Percentiles rank a stretch among this genome's conserved stretches.
Conservation (phyloP, 92 coral and sea anemone species). For the Umimayanthus kanabou region DNA sequence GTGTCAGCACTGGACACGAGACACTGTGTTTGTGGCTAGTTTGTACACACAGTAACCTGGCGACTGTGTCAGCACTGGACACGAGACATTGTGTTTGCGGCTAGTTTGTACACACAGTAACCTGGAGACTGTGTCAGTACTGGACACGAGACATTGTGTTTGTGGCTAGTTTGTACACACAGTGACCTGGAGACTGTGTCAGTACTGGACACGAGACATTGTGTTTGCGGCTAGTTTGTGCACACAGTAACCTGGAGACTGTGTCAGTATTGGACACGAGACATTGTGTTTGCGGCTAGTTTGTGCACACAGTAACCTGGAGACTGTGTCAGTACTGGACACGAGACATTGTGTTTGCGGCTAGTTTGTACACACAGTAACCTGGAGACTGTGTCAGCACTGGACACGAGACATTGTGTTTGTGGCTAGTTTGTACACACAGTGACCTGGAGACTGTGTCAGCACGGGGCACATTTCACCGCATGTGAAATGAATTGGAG, state of each 20-base stretch:
- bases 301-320: slow-evolving; percentile 82
- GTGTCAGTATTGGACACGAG: slow-evolving; percentile 39
- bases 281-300: slow-evolving; percentile 97
- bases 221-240: slow-evolving; percentile 98
- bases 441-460: slow-evolving; percentile 37
- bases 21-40: slow-evolving; percentile 96
- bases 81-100: slow-evolving; percentile 60
- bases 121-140: no score
- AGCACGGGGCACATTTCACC: background rate
- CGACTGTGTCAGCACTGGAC: no score
- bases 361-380: slow-evolving; percentile 94
- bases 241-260: slow-evolving; percentile 64
- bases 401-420: slow-evolving; percentile 81
- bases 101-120: no score
- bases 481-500: background rate
- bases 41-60: slow-evolving; percentile 84
- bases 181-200: slow-evolving; percentile 35
- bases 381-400: background rate
- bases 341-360: slow-evolving; percentile 94
- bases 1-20: no score
- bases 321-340: no score
- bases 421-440: slow-evolving; percentile 97
- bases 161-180: slow-evolving; percentile 97
- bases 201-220: slow-evolving; percentile 59
- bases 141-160: slow-evolving; percentile 83